Percentiles rank a stretch among this genome's conserved stretches.
These are phyloP conservation scores for Ochropacha duplaris DNA, from an alignment of 2,888 invertebrate genomes.

Conservation along the genomic window DNA sequence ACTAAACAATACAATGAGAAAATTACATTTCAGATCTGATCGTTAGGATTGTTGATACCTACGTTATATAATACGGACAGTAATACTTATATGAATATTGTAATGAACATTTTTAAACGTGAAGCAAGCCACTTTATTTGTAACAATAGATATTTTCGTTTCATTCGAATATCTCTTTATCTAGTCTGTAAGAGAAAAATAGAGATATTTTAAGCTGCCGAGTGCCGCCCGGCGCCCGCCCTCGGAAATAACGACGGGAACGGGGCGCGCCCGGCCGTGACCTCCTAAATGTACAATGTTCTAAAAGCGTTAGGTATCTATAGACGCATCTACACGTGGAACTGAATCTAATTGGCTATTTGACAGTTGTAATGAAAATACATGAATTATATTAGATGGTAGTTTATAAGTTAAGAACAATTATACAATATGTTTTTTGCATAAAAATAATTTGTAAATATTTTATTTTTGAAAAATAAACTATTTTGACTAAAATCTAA, in stretches of 20 bases:
- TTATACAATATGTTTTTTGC: too few relatives aligned
- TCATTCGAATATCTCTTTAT: not conserved
- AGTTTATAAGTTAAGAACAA: too few relatives aligned
- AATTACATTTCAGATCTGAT: too few relatives aligned
- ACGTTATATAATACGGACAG: too few relatives aligned
- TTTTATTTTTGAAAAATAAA: too few relatives aligned
- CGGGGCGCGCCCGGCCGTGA: slow-evolving; percentile 52
- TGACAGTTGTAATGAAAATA: too few relatives aligned
- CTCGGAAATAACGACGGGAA: slow-evolving; percentile 37
- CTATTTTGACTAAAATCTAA: too few relatives aligned
- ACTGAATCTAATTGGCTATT: not conserved
- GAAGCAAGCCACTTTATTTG: not conserved
- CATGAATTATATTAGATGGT: too few relatives aligned
- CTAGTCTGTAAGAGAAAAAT: slow-evolving; percentile 21
- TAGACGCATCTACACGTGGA: not conserved
- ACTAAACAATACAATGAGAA: too few relatives aligned
- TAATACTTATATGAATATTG: not conserved
- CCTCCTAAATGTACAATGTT: slow-evolving; percentile 27
- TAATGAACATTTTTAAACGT: not conserved
- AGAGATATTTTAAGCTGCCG: slow-evolving; percentile 45
- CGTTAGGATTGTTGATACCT: not conserved
- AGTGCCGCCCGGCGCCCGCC: slow-evolving; percentile 21
- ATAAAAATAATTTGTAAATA: too few relatives aligned
- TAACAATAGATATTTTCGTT: not conserved
- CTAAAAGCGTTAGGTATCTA: not conserved